Conservation (phyloP, 2,113 vertebrate species). For the Osmerus eperlanus region DNA sequence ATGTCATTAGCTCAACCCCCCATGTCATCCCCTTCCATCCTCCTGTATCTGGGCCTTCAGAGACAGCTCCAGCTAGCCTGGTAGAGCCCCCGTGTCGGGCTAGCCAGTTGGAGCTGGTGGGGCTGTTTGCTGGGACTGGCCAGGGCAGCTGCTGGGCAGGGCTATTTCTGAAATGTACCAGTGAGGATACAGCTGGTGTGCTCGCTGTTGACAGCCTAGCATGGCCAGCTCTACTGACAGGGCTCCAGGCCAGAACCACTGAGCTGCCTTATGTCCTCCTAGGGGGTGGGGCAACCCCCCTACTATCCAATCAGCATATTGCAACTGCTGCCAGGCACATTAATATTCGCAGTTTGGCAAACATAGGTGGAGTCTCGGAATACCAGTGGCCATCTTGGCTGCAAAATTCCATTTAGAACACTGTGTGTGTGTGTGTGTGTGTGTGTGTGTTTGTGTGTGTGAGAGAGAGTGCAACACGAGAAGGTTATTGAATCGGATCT, state of each 20-base stretch:
- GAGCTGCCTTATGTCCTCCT: constrained; percentile 46
- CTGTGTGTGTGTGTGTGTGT: no score
- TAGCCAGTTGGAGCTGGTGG: constrained; percentile 7
- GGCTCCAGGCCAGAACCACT: constrained; percentile 43
- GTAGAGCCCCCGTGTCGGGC: neutral
- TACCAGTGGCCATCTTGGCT: no score
- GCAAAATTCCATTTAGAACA: no score
- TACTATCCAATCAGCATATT: neutral
- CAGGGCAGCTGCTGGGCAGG: constrained; percentile 43
- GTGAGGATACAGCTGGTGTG: constrained; percentile 62
- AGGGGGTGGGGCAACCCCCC: constrained; percentile 30
- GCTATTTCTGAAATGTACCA: constrained; percentile 56
- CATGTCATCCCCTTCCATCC: no score
- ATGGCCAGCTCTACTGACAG: constrained; percentile 39
- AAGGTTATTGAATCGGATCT: no score
- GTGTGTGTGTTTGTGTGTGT: no score
- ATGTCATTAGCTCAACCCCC: constrained; percentile 6
- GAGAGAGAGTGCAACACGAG: no score
- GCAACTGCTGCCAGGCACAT: neutral
- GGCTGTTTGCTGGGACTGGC: constrained; percentile 30
- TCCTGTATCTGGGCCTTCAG: no score
- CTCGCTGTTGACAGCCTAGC: constrained; percentile 45
- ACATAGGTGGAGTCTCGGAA: no score
- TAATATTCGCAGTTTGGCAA: no score
- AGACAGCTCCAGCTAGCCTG: neutral